A percentile compares a stretch with the other conserved stretches of the same genome.
Conservation (phyloP, 2,797 vertebrate species). For the Harpagifer antarcticus region DNA sequence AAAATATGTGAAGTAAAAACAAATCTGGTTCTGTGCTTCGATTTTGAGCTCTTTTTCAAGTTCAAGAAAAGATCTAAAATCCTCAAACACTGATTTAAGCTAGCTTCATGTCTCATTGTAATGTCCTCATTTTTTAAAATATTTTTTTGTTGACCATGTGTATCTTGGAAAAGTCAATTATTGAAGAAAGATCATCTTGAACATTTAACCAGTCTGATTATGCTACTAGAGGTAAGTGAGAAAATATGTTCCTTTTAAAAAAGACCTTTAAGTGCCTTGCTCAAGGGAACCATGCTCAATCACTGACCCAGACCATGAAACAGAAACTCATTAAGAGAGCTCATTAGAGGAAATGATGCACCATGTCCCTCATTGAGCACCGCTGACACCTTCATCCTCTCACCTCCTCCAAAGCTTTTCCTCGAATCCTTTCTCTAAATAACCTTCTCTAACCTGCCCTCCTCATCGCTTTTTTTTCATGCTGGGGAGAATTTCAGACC, state of each 20-base stretch:
- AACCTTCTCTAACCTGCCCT: conserved; percentile 62
- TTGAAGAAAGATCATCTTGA: background rate
- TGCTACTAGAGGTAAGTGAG: background rate
- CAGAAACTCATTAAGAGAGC: conserved; percentile 9
- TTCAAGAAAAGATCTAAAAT: background rate
- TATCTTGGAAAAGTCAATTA: background rate
- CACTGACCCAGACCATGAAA: conserved; percentile 2
- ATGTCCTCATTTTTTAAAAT: background rate
- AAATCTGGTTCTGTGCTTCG: background rate
- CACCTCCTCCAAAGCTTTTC: conserved; percentile 37
- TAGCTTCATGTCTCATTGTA: background rate
- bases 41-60: background rate
- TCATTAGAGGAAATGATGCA: conserved; percentile 27
- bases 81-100: background rate
- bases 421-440: conserved; percentile 49
- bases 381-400: conserved; percentile 19
- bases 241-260: background rate
- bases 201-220: background rate
- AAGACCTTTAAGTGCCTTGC: conserved; percentile 5
- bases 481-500: conserved; percentile 63
- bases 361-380: background rate
- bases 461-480: conserved; percentile 25
- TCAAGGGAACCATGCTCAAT: background rate
- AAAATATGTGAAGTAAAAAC: background rate
- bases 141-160: no score